Conservation (phyloP, 2,888 invertebrate species). For the Galerucella nymphaeae region DNA sequence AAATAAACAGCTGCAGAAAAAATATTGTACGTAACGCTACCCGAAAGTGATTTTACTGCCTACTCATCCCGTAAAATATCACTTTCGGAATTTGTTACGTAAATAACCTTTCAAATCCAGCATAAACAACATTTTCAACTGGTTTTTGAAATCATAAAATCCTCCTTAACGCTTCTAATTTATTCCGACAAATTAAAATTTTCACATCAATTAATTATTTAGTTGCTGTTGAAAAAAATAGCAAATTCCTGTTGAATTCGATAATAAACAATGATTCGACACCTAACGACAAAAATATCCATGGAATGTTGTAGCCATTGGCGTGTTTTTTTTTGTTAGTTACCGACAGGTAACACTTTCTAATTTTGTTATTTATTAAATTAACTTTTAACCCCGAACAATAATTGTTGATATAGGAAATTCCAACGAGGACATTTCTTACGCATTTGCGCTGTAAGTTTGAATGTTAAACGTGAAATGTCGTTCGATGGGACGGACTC, state of each 20-base stretch:
- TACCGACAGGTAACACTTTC: constrained; percentile 38
- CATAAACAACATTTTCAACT: no score
- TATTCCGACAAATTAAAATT: constrained; percentile 5
- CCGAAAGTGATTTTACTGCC: no score
- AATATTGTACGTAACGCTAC: no score
- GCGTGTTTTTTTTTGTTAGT: constrained; percentile 36
- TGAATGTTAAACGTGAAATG: constrained; percentile 4
- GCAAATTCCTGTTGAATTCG: constrained; percentile 17
- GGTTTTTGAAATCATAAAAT: not conserved
- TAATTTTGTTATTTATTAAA: constrained; percentile 44
- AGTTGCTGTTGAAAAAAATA: not conserved
- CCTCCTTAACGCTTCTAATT: not conserved
- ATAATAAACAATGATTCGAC: constrained; percentile 31
- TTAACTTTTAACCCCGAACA: constrained; percentile 43
- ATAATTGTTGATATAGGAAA: constrained; percentile 46
- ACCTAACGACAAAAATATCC: constrained; percentile 24
- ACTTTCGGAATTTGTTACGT: no score
- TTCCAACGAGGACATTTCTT: constrained; percentile 50
- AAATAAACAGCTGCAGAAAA: no score
- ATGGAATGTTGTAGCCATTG: constrained; percentile 40
- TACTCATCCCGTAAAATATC: no score
- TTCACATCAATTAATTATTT: constrained; percentile 11
- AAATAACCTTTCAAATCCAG: no score
- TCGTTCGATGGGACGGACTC: not conserved
- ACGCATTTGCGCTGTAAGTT: constrained; percentile 27